phyloP scores from a whole-genome alignment of 2,113 vertebrate genomes.

The Takifugu bimaculatus region DNA sequence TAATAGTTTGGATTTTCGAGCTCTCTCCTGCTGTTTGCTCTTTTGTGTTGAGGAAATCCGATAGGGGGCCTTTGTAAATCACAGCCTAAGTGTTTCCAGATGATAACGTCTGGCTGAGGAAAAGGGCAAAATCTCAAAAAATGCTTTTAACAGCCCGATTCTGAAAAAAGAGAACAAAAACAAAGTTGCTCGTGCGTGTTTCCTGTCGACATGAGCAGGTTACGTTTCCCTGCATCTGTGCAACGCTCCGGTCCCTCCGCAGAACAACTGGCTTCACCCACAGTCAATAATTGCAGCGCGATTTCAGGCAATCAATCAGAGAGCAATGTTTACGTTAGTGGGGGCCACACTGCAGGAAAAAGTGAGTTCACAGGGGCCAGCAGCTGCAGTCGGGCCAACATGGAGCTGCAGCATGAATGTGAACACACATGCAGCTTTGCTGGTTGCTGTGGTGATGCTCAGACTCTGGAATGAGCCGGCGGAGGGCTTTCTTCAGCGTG shows the following conservation, averaged over 20 bases:
- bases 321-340: conserved; percentile 47
- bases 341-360: conserved; percentile 23
- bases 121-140: conserved; percentile 37
- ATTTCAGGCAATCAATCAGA: conserved; percentile 56
- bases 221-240: conserved; percentile 34
- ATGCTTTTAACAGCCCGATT: conserved; percentile 38
- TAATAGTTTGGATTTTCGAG: conserved; percentile 55
- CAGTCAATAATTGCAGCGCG: conserved; percentile 47
- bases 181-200: conserved; percentile 49
- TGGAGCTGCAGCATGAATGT: conserved; percentile 18
- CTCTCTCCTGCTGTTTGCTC: conserved; percentile 51
- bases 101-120: conserved; percentile 64
- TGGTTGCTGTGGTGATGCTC: conserved; percentile 65
- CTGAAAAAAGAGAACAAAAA: conserved; percentile 26
- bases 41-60: conserved; percentile 70
- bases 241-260: conserved; percentile 23
- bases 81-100: conserved; percentile 79
- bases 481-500: conserved; percentile 53
- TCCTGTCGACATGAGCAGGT: conserved; percentile 50
- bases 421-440: conserved; percentile 32
- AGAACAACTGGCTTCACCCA: conserved; percentile 28
- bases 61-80: conserved; percentile 73
- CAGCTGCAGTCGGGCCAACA: conserved; percentile 57
- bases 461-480: conserved; percentile 28
- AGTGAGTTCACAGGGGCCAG: conserved; percentile 24